A percentile compares a stretch with the other conserved stretches of the same genome.
Conservation (phyloP, 1,140 invertebrate genomes). For the Gonatopus flavifemur region DNA sequence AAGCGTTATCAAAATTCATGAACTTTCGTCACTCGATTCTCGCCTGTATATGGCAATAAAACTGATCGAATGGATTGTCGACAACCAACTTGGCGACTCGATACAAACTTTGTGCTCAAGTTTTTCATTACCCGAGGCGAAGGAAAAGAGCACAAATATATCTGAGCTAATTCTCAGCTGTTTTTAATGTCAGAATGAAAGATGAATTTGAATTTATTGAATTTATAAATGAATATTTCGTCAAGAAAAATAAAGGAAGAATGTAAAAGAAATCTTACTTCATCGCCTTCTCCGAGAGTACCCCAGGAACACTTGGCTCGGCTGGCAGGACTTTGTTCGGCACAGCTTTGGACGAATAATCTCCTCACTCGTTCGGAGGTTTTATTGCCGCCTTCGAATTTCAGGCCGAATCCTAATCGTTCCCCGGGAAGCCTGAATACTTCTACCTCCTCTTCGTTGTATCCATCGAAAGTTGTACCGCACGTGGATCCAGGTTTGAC, state of each 20-base stretch:
- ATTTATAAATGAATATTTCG: conserved; percentile 4
- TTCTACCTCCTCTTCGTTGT: conserved; percentile 69
- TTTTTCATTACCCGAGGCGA: too few relatives aligned
- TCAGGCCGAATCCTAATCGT: conserved; percentile 84
- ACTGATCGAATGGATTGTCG: too few relatives aligned
- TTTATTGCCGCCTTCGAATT: conserved; percentile 86
- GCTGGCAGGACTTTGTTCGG: conserved; percentile 83
- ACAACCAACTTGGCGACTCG: too few relatives aligned
- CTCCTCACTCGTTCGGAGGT: conserved; percentile 71
- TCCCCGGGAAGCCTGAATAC: conserved; percentile 86
- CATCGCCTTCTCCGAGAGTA: conserved; percentile 77
- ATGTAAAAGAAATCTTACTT: conserved; percentile 48
- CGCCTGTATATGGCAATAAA: too few relatives aligned
- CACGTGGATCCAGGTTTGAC: too few relatives aligned
- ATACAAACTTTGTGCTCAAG: too few relatives aligned
- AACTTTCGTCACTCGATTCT: too few relatives aligned
- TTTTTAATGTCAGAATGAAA: too few relatives aligned
- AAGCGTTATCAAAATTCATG: too few relatives aligned
- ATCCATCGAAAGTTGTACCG: conserved; percentile 29
- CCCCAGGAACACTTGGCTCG: conserved; percentile 79
- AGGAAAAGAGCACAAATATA: too few relatives aligned
- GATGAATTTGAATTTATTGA: conserved; percentile 20
- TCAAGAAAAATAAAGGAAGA: background rate
- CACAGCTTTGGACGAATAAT: conserved; percentile 87
- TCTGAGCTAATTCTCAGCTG: too few relatives aligned